These are phyloP conservation scores for Lindbergichthys nudifrons DNA, from an alignment of 2,797 vertebrate genomes.

Conservation along the genomic window DNA sequence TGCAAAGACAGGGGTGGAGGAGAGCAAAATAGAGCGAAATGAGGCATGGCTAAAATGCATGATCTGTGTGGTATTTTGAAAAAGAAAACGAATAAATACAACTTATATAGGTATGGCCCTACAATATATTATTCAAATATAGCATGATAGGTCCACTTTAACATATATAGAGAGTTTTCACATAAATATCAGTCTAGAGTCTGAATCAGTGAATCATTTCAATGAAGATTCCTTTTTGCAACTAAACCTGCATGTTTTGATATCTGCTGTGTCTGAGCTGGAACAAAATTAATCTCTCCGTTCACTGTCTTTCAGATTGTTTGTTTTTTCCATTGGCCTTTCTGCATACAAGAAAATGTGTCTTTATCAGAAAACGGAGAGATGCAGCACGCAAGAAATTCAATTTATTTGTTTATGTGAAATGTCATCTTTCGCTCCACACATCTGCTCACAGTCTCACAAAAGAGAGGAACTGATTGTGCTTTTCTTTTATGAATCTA, in stretches of 20 bases:
- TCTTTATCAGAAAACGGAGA: slow-evolving; percentile 50
- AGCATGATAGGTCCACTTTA: too few relatives aligned
- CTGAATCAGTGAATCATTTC: slow-evolving; percentile 24
- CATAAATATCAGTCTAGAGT: too few relatives aligned
- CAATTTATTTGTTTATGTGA: slow-evolving; percentile 74
- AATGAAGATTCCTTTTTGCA: slow-evolving; percentile 25
- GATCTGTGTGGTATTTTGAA: too few relatives aligned
- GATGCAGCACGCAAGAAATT: slow-evolving; percentile 52
- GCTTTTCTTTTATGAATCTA: slow-evolving; percentile 54
- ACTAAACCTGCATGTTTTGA: slow-evolving; percentile 34
- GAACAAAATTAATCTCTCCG: slow-evolving; percentile 41
- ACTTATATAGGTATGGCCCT: too few relatives aligned
- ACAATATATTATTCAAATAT: too few relatives aligned
- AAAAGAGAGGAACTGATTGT: slow-evolving; percentile 46
- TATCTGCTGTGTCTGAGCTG: slow-evolving; percentile 26
- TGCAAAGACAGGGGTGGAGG: too few relatives aligned
- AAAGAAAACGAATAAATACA: too few relatives aligned
- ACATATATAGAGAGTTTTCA: too few relatives aligned
- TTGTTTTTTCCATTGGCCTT: slow-evolving; percentile 71
- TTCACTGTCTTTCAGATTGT: slow-evolving; percentile 49
- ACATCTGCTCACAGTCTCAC: slow-evolving; percentile 41
- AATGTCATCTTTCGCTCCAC: slow-evolving; percentile 63
- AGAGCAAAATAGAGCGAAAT: too few relatives aligned
- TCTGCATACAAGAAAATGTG: slow-evolving; percentile 50
- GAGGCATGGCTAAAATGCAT: too few relatives aligned